A percentile compares a stretch with the other conserved stretches of the same genome.
Conservation (phyloP, 30 jellyfish, hydroid and myxozoan genomes). For the Aurelia aurita region DNA sequence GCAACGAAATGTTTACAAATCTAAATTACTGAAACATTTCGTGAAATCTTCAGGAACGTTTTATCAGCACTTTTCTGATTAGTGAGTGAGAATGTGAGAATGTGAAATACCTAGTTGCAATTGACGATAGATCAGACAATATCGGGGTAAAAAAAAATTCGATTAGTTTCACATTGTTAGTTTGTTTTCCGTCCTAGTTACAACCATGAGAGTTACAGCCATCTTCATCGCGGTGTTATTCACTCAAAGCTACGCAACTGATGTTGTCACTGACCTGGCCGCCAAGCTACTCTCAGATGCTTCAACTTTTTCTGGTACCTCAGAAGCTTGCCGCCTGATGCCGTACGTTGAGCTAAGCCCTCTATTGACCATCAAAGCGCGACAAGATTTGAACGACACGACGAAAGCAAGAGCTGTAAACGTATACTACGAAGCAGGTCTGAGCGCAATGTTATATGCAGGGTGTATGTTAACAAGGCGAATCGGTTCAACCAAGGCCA, state of each 20-base stretch:
- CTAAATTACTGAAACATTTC: no score
- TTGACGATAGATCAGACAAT: no score
- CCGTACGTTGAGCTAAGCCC: conserved; percentile 59
- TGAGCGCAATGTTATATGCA: conserved; percentile 35
- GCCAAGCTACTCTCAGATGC: neutral
- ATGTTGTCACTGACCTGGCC: neutral
- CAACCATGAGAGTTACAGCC: no score
- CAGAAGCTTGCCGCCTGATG: conserved; percentile 32
- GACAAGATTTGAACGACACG: neutral
- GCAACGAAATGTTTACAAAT: no score
- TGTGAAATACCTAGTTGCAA: no score
- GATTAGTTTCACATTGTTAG: no score
- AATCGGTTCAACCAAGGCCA: conserved; percentile 14
- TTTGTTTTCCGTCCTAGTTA: no score
- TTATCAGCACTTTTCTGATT: no score
- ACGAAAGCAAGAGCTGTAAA: neutral
- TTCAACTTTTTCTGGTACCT: neutral
- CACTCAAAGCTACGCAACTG: neutral
- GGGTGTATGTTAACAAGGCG: conserved; percentile 16
- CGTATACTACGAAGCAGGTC: conserved; percentile 43
- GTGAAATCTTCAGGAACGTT: no score
- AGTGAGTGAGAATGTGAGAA: no score
- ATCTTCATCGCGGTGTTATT: neutral
- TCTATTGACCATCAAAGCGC: conserved; percentile 15
- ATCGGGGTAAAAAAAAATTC: no score